Evolutionary conservation across 2,113 vertebrate genomes (phyloP).

Genomic region (Pterocles burchelli): DNA sequence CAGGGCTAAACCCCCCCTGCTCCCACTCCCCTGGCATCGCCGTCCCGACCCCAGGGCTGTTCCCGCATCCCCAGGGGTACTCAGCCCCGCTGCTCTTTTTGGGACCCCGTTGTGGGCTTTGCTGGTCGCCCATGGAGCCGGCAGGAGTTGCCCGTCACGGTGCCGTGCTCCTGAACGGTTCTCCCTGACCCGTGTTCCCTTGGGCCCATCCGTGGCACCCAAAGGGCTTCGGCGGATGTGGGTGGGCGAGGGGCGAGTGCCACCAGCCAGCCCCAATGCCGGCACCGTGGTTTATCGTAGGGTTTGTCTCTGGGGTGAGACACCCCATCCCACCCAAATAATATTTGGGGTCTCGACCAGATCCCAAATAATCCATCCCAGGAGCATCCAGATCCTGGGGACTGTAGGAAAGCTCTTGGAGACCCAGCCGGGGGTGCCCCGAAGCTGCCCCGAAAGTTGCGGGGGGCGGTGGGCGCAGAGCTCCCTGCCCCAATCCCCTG

Average conservation of each 20-base stretch:
- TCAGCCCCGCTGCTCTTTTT: neutral
- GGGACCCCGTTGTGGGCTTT: fast-evolving
- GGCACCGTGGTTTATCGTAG: neutral
- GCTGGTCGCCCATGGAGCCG: fast-evolving
- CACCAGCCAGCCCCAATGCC: fast-evolving
- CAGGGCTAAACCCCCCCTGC: neutral
- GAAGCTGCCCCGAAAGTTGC: fast-evolving
- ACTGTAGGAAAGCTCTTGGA: fast-evolving
- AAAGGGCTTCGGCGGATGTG: neutral
- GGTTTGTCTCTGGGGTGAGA: neutral
- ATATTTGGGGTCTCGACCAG: neutral
- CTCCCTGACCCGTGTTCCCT: fast-evolving
- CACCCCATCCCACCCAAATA: neutral
- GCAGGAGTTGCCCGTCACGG: fast-evolving
- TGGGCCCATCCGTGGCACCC: neutral
- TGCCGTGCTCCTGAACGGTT: fast-evolving
- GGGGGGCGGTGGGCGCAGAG: neutral
- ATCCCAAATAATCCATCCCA: neutral
- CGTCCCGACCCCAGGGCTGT: fast-evolving
- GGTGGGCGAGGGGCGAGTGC: neutral
- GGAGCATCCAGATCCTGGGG: neutral
- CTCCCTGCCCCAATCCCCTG: neutral
- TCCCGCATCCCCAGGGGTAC: neutral
- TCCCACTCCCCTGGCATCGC: fast-evolving
- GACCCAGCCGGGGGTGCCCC: neutral